Evolutionary conservation across 2,797 vertebrate genomes (phyloP), one percentile per base, ranked within the genome.

Genomic region (Eupleurogrammus muticus): DNA sequence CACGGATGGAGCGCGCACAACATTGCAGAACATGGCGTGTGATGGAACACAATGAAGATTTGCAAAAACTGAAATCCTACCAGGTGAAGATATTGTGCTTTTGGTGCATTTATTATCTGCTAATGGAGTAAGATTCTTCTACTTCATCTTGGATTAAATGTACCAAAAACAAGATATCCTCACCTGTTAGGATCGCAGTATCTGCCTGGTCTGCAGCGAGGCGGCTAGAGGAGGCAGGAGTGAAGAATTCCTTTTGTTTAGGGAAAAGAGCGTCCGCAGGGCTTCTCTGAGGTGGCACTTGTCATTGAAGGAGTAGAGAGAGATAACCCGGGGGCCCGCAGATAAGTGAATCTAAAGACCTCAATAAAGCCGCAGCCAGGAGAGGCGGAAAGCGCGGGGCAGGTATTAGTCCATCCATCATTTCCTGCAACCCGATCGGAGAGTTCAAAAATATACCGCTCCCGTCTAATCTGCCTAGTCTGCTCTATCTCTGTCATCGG

Each of bases 321-420:
- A 66, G 82, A 90, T 87, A 86, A 90, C 87, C 85, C 55, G 57
- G 66, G 77, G 88, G 74, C 58, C 80, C 69, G 73, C 61, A 86
- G 89, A 90, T 93, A 92, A 93, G 90, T 91, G 88, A 93, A 93
- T 92, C 90, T 89, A 88, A 91, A 92, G 87, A 89, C 87, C 83
- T 87, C 89, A 91, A 91, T 90, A 92, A 91, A 89, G 83, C 79
- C 62, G 3, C 20, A 83, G 86, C 70, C 72, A 48, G 71, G 63
- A 86, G 78, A 85, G 85, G 63, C 71, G 72, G 70, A 81, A 70
- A 78, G 79, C n/a, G 60, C 73, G 58, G 79, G n/a, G 73, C 49
- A 83, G 75, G 88, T 93, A 93, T 94, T 90, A 90, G 75, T 73
- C 90, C 83, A 89, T 94, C 92, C 90, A 93, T 95, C 90, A 94